Base-by-base conservation (phyloP, 2,113 vertebrate genomes). In the Oryzias woworae region DNA sequence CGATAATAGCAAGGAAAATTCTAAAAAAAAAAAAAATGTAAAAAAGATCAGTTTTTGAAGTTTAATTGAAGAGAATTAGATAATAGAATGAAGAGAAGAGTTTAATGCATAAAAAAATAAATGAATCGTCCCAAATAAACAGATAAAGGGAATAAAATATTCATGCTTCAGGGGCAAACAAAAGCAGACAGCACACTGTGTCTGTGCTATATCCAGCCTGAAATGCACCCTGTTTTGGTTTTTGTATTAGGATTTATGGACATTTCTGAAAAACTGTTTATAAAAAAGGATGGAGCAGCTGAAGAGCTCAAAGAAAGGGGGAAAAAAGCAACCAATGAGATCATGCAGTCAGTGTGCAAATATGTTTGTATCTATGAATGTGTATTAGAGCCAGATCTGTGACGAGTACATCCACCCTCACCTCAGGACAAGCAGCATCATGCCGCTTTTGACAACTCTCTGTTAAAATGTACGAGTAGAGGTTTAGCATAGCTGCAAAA, bases 51-150 rank as follows among this genome's bases (percentile, higher is more conserved):
- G 12, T 36, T 36, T 36, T 36, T 10, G 26, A 36, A 2, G 31
- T 36, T 10, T 36, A 3, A 36, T 17, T 51, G n/a, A 44, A 15
- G 49, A 26, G 56, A 20, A 13, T 51, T 65, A 58, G 24, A 4
- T 5, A 22, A 28, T 48, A 70, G 81, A 82, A 54, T 15, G 26
- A 58, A 55, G 28, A 57, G 17, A 13, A 24, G 4, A 7, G 16
- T 53, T 2, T 1, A 42, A 42, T 0, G 8, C 58, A 69, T 36
- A 17, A 18, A 47, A 14, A 5, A 69, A 60, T 23, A 7, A 44
- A 81, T 36, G 70, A 74, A 66, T 54, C 62, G 41, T 47, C 45
- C 43, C 60, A 71, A 20, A 48, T 24, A 52, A 72, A 47, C 45
- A 69, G 62, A 73, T 16, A 67, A 31, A 58, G 18, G 47, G 49